Percentiles rank a stretch among this genome's conserved stretches.
These are phyloP conservation scores for Chrysopilus asiliformis DNA, from an alignment of 2,888 invertebrate species.

Conservation along the genomic window DNA sequence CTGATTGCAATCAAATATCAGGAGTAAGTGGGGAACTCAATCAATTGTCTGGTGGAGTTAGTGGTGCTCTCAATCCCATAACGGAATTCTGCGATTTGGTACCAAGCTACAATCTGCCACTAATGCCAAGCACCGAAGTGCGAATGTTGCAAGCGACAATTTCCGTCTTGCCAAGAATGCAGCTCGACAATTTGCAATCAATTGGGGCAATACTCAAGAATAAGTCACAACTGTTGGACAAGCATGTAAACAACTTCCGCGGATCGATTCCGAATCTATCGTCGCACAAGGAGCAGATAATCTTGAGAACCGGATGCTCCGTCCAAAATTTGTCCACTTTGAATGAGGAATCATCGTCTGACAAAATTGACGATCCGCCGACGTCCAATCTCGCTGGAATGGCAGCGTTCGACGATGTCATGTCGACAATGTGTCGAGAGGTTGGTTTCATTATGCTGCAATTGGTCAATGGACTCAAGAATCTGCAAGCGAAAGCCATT, in stretches of 20 bases:
- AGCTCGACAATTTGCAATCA: slow-evolving; percentile 60
- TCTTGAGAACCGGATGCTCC: slow-evolving; percentile 39
- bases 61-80: slow-evolving; percentile 57
- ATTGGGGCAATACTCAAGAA: slow-evolving; percentile 50
- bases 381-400: slow-evolving; percentile 21
- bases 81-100: slow-evolving; percentile 71
- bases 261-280: slow-evolving; percentile 35
- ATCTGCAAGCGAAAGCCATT: slow-evolving; percentile 67
- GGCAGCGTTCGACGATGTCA: slow-evolving; percentile 38
- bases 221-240: slow-evolving; percentile 36
- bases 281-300: slow-evolving; percentile 30
- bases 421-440: slow-evolving; percentile 47
- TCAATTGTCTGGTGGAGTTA: slow-evolving; percentile 49
- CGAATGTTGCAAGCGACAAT: slow-evolving; percentile 65
- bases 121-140: slow-evolving; percentile 43
- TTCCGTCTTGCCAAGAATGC: slow-evolving; percentile 58
- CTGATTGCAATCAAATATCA: slow-evolving; percentile 44
- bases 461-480: slow-evolving; percentile 66
- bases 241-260: slow-evolving; percentile 32
- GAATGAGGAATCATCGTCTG: slow-evolving; percentile 24
- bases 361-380: slow-evolving; percentile 9
- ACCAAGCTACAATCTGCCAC: slow-evolving; percentile 49
- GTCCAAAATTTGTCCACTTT: slow-evolving; percentile 35
- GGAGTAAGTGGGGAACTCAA: slow-evolving; percentile 36
- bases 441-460: slow-evolving; percentile 68